Conservation (phyloP, 35 echinoderm and acorn worm genomes). For the Holothuria glaberrima region DNA sequence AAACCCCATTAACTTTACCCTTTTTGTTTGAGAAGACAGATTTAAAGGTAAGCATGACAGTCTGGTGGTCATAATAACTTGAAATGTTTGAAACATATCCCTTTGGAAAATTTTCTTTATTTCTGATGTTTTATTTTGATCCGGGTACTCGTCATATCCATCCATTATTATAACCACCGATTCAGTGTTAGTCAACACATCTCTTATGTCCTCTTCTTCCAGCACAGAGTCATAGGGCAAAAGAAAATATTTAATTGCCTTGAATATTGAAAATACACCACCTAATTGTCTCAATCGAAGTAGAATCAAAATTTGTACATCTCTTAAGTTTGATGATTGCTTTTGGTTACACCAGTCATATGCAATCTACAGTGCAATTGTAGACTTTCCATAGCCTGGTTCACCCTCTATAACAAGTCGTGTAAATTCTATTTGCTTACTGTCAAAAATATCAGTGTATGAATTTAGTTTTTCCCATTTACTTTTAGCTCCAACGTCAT, state of each 20-base stretch:
- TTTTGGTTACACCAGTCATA: slow-evolving; percentile 17
- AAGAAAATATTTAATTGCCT: background rate
- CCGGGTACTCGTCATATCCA: slow-evolving; percentile 30
- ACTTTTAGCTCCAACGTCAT: background rate
- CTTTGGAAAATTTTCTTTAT: background rate
- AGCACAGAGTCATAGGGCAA: background rate
- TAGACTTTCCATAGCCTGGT: slow-evolving; percentile 8
- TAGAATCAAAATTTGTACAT: background rate
- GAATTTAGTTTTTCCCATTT: background rate
- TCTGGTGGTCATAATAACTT: background rate
- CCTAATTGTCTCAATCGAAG: background rate
- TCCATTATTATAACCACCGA: background rate
- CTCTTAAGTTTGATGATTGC: background rate
- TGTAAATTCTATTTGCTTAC: too few species aligned
- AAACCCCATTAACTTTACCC: background rate
- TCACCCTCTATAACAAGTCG: background rate
- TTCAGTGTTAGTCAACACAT: background rate
- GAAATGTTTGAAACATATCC: background rate
- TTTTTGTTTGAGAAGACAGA: background rate
- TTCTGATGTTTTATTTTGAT: background rate
- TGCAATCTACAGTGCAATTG: background rate
- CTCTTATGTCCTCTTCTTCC: background rate
- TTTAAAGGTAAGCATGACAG: background rate
- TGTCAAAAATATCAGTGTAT: background rate
- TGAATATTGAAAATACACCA: background rate